phyloP scores from a whole-genome alignment of 2,797 vertebrate genomes.

The Manis crassicaudata region DNA sequence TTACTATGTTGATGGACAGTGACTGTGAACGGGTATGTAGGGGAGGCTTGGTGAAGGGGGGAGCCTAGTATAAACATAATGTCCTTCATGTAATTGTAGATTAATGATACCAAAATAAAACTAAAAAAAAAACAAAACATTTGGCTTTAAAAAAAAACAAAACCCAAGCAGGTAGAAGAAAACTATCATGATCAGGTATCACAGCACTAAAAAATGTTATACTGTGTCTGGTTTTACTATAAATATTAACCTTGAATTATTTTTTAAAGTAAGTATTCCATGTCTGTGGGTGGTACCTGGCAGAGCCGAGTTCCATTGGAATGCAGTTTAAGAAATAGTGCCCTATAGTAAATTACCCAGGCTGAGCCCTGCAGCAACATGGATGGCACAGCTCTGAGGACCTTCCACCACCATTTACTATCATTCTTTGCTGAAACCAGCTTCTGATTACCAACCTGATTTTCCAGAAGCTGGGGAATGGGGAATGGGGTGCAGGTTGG shows the following conservation, averaged over 20 bases:
- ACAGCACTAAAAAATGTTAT: not conserved
- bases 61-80: too few species aligned
- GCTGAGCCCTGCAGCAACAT: not conserved
- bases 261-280: not conserved
- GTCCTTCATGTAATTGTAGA: too few species aligned
- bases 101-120: not conserved
- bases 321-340: not conserved
- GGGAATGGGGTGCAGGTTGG: not conserved
- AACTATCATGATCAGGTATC: not conserved
- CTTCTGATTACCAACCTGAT: not conserved
- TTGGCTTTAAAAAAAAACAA: not conserved
- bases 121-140: not conserved
- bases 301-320: not conserved
- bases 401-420: not conserved
- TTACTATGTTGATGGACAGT: too few species aligned
- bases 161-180: not conserved
- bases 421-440: not conserved
- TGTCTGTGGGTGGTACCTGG: not conserved
- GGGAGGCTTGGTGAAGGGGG: too few species aligned
- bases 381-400: not conserved
- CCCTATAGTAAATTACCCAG: not conserved
- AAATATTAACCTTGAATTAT: slow-evolving; percentile 12
- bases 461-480: slow-evolving; percentile 41
- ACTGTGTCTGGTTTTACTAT: not conserved
- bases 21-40: too few species aligned